phyloP scores from a whole-genome alignment of 2,113 vertebrate species.

The Mesoclemmys tuberculata region DNA sequence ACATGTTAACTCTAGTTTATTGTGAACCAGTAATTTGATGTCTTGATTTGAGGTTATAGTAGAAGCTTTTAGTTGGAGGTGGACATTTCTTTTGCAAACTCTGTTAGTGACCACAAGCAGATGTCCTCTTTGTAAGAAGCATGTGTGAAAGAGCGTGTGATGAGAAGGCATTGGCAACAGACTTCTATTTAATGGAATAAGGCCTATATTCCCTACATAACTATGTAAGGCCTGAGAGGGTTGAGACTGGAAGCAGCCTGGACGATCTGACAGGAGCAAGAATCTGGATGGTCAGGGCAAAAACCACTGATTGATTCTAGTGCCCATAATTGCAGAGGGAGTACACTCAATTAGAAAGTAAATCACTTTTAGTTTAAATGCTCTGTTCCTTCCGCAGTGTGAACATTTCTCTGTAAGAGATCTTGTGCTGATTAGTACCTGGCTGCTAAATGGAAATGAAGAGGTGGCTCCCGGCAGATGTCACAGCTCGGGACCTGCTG shows the following conservation, averaged over 20 bases:
- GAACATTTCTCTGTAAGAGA: neutral
- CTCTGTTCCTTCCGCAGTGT: rapidly evolving
- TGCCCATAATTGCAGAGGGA: neutral
- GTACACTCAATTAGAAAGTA: neutral
- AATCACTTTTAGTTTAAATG: neutral
- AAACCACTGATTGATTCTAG: neutral
- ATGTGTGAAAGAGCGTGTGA: neutral
- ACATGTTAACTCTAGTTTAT: neutral
- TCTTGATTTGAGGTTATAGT: neutral
- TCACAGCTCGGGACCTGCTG: rapidly evolving
- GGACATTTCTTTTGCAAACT: neutral
- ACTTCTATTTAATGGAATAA: neutral
- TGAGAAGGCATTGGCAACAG: neutral
- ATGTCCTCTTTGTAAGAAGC: neutral
- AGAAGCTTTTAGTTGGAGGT: neutral
- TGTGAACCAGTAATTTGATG: neutral
- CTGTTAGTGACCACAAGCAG: neutral
- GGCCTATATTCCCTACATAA: neutral
- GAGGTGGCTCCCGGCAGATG: neutral
- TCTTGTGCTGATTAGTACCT: neutral
- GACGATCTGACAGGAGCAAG: neutral
- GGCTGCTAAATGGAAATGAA: neutral
- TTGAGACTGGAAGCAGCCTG: neutral
- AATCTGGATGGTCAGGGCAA: neutral
- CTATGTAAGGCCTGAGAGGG: neutral